Conservation (phyloP, 1,140 invertebrate species). For the Rhopalosiphum padi region DNA sequence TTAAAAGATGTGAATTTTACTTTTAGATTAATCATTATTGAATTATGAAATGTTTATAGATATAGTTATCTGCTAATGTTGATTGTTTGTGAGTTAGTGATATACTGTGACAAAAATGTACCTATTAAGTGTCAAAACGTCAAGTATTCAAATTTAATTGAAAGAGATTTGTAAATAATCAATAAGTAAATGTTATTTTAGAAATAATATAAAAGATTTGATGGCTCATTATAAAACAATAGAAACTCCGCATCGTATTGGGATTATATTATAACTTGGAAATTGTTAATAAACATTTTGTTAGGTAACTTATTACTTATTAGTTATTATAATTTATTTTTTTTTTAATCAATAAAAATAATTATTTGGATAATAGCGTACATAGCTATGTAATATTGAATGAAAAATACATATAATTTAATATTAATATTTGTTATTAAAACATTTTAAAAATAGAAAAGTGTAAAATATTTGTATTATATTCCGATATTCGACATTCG, state of each 20-base stretch:
- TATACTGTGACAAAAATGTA: background rate
- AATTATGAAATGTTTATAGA: background rate
- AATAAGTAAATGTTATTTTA: background rate
- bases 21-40: background rate
- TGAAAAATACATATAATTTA: too few species aligned
- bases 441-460: background rate
- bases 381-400: too few species aligned
- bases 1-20: background rate
- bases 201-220: background rate
- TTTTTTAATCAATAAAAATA: too few species aligned
- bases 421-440: background rate
- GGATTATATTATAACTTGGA: background rate
- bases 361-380: too few species aligned
- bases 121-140: background rate
- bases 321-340: too few species aligned
- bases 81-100: background rate
- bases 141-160: background rate
- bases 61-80: background rate
- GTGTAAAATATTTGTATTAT: background rate
- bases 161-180: background rate
- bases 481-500: background rate
- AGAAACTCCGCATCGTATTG: background rate
- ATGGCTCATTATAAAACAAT: background rate
- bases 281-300: background rate
- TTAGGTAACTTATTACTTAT: background rate